Percentiles rank a stretch among this genome's conserved stretches.
phyloP scores from a whole-genome alignment of 2,888 invertebrate species.

The Chironomus riparius region DNA sequence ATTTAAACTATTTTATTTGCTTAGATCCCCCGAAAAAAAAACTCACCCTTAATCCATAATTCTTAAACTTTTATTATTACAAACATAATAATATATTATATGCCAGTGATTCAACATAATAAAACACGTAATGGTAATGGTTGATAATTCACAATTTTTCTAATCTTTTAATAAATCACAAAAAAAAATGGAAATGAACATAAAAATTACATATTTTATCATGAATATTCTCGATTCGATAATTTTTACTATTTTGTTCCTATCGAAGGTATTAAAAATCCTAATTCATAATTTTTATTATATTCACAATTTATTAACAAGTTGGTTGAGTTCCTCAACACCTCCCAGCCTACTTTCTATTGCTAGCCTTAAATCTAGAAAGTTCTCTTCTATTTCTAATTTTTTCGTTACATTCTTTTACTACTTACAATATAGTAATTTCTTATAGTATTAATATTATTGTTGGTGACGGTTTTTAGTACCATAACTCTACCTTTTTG shows the following conservation, averaged over 20 bases:
- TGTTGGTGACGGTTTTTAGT: not conserved
- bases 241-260: no score
- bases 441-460: not conserved
- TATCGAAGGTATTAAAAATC: no score
- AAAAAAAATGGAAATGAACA: not conserved
- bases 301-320: no score
- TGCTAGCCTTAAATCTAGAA: not conserved
- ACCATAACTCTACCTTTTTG: not conserved
- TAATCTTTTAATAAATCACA: not conserved
- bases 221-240: not conserved
- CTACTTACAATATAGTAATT: not conserved
- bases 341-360: not conserved
- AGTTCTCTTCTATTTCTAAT: no score
- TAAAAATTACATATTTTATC: conserved; percentile 6
- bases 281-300: no score
- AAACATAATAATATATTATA: not conserved
- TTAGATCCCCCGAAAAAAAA: not conserved
- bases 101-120: not conserved
- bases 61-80: not conserved
- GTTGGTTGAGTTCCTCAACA: no score
- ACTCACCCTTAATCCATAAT: not conserved
- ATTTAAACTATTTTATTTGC: not conserved
- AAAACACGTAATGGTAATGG: conserved; percentile 1
- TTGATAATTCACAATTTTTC: not conserved
- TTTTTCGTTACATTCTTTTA: not conserved